phyloP scores from a whole-genome alignment of 2,888 invertebrate genomes.

The Chalcosyrphus nemorum region DNA sequence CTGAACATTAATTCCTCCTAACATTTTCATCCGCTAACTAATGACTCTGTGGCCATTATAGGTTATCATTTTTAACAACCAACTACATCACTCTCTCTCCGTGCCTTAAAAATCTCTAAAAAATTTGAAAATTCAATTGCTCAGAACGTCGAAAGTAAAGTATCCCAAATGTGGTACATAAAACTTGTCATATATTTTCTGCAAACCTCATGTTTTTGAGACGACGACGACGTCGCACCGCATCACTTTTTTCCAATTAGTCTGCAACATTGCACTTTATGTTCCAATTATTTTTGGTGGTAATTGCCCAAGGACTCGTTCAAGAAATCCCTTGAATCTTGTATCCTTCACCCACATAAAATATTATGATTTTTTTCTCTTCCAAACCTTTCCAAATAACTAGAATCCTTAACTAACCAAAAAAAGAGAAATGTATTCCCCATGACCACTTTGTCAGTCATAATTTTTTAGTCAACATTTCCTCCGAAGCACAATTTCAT shows the following conservation, averaged over 20 bases:
- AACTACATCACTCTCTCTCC: no score
- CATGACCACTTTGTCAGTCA: slow-evolving; percentile 41
- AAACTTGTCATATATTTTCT: no score
- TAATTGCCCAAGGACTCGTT: slow-evolving; percentile 42
- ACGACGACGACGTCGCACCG: not conserved
- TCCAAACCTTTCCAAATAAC: not conserved
- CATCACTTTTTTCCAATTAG: slow-evolving; percentile 43
- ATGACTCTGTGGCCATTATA: no score
- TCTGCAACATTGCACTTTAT: slow-evolving; percentile 44
- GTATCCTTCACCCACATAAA: not conserved
- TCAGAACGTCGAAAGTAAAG: no score
- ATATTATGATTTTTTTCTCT: not conserved
- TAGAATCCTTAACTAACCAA: not conserved
- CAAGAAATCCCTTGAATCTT: not conserved
- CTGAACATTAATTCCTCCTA: no score
- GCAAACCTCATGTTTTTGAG: no score
- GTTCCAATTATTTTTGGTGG: slow-evolving; percentile 52
- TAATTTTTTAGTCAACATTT: slow-evolving; percentile 39
- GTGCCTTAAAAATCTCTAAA: no score
- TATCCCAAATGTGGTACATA: no score
- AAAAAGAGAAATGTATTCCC: not conserved
- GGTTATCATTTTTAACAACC: no score
- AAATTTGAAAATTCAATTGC: no score
- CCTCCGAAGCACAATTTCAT: slow-evolving; percentile 27
- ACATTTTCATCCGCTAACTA: no score